Percentiles rank a stretch among this genome's conserved stretches.
These are phyloP conservation scores for Julus scanicus DNA, from an alignment of 2,888 invertebrate species.

Conservation along the genomic window DNA sequence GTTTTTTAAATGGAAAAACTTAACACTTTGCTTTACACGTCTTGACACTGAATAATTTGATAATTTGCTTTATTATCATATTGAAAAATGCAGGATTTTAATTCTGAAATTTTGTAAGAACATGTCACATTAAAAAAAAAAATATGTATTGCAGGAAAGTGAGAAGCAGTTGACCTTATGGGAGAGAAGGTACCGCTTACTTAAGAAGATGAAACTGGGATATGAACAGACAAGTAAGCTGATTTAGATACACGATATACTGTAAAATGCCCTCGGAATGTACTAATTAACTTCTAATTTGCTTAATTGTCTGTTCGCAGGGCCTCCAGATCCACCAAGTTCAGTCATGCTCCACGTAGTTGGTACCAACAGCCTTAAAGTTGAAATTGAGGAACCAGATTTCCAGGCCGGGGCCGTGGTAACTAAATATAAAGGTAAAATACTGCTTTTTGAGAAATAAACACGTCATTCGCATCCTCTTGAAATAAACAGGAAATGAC, in stretches of 20 bases:
- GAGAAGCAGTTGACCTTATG: constrained; percentile 75
- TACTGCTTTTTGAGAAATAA: neutral
- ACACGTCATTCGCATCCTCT: neutral
- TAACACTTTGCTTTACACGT: too few relatives aligned
- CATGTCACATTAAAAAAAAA: too few relatives aligned
- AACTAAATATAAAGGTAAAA: constrained; percentile 89
- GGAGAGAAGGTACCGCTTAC: constrained; percentile 83
- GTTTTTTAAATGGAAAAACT: too few relatives aligned
- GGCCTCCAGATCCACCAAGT: constrained; percentile 53
- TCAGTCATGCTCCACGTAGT: constrained; percentile 71
- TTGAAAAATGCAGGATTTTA: too few relatives aligned
- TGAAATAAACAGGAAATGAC: neutral
- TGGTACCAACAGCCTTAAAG: constrained; percentile 75
- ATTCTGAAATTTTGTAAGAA: too few relatives aligned
- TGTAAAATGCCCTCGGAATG: constrained; percentile 22
- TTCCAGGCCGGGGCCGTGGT: constrained; percentile 80
- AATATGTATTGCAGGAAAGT: constrained; percentile 67
- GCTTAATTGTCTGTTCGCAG: constrained; percentile 30
- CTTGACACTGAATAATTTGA: too few relatives aligned
- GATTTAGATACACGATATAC: neutral
- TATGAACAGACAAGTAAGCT: constrained; percentile 83
- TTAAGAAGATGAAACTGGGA: constrained; percentile 84
- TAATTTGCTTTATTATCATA: too few relatives aligned
- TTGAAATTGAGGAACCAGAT: constrained; percentile 78
- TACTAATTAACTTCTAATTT: constrained; percentile 50